Evolutionary conservation across 2,888 invertebrate species (phyloP), one percentile per base, ranked within the genome.

Genomic region (Lucinisca nassula): DNA sequence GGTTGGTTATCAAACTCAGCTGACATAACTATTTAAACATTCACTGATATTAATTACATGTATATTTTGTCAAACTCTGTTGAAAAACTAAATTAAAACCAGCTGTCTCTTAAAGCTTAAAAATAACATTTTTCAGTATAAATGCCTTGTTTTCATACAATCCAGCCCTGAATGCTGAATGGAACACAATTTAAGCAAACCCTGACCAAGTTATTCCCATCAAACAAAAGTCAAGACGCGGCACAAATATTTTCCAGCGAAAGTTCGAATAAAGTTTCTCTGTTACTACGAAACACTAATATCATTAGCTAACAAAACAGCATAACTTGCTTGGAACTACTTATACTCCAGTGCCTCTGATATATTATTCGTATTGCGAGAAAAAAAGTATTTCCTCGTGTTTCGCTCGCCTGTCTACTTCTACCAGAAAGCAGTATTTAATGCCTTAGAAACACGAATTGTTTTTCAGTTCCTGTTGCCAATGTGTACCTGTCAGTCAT

Each of bases 1-100:
- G 95, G 94, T 35, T 92, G 92, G 24, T 92, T 91, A 88, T 94
- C 94, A 87, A 94, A 45, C n/a, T 90, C 90, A 24, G 90, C 84
- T n/a, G 90, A 90, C 90, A 90, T 90, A 67, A 67, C 67, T 67
- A n/a, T n/a, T n/a, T n/a, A 58, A n/a, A 58, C 58, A 58, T 10
- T 58, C 58, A 58, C 58, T n/a, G n/a, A n/a, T n/a, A n/a, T n/a
- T n/a, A n/a, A n/a, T n/a, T n/a, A n/a, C n/a, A n/a, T n/a, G n/a
- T n/a, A n/a, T n/a, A n/a, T n/a, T n/a, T n/a, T n/a, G n/a, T n/a
- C n/a, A n/a, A n/a, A n/a, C n/a, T n/a, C n/a, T n/a, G n/a, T n/a
- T n/a, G n/a, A n/a, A n/a, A n/a, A n/a, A n/a, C n/a, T n/a, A n/a
- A n/a, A n/a, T n/a, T n/a, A n/a, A n/a, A n/a, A n/a, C n/a, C n/a